Evolutionary conservation across 1,140 invertebrate genomes (phyloP).

Genomic region (Theocolax elegans): DNA sequence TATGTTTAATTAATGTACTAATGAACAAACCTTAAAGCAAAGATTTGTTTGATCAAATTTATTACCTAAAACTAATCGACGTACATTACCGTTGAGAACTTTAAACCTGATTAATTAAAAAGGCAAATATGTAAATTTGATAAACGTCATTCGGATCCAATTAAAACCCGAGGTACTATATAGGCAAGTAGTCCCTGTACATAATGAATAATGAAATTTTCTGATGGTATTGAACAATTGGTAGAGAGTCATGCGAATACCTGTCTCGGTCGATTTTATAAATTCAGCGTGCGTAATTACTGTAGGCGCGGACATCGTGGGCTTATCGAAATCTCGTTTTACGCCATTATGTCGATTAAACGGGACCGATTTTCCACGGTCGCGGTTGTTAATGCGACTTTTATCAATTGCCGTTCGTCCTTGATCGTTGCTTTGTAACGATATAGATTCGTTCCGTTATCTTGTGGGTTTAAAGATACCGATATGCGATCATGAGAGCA

Average conservation of each 20-base stretch:
- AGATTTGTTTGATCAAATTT: too few species aligned
- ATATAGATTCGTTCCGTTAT: conserved; percentile 26
- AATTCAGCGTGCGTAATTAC: conserved; percentile 4
- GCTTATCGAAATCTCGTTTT: conserved; percentile 24
- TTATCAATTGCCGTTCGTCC: conserved; percentile 3
- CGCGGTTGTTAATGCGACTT: background rate
- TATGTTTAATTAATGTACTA: too few species aligned
- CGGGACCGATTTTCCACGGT: background rate
- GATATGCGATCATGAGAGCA: background rate
- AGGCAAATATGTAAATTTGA: too few species aligned
- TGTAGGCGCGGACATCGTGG: background rate
- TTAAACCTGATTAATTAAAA: too few species aligned
- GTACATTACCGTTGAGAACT: too few species aligned
- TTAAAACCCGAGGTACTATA: too few species aligned
- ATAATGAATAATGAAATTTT: background rate
- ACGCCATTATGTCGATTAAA: conserved; percentile 1
- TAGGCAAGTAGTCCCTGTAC: too few species aligned
- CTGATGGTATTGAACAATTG: background rate
- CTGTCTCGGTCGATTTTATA: background rate
- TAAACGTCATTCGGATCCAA: too few species aligned
- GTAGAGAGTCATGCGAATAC: background rate
- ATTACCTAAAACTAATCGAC: too few species aligned
- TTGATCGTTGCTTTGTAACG: background rate
- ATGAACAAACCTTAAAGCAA: too few species aligned
- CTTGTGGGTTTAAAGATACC: background rate